Base-by-base conservation (phyloP, 2,888 invertebrate genomes). In the Glyphotaelius pellucidus region DNA sequence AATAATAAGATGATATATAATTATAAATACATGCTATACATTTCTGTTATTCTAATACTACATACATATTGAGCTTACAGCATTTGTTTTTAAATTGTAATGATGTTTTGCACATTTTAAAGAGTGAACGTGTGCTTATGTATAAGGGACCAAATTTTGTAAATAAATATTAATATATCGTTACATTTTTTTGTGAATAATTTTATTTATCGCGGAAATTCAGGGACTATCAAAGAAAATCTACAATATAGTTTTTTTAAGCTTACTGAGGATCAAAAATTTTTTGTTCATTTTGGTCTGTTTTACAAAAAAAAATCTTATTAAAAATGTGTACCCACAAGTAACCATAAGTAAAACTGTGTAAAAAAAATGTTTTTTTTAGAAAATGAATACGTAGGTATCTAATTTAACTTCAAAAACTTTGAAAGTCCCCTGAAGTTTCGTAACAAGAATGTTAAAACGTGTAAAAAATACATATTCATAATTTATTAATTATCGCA, bases 141-240 rank as follows among this genome's bases (percentile, higher is more conserved):
- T 89, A 89, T 79, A 79, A 89, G 89, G 89, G 89, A 89, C 89
- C 89, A 89, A 89, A 80, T 32, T 88, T 32, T n/a, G 38, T n/a
- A 89, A 80, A 31, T 80, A 88, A 67, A 88, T 32, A 67, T 67
- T 25, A 88, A 80, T 89, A 89, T 80, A n/a, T 89, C 80, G n/a
- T 89, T 89, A 89, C 19, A 2, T 1, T 35, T 83, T 35, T 35
- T 25, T 14, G n/a, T 67, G 9, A 47, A 47, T 47, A 47, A 15
- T 15, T 1, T 47, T 15, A 47, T 47, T 14, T 47, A 47, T 47
- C 15, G 14, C 47, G 47, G 14, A 47, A 47, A 47, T 14, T 3
- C 47, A 3, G 47, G 14, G 42, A 47, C 14, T 14, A 47, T 47
- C 14, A 14, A 47, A 47, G 42, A 47, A 47, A 47, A 47, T 47